Evolutionary conservation across 1,140 invertebrate species (phyloP), one percentile per base, ranked within the genome.

Genomic region (Drosophila aff.): DNA sequence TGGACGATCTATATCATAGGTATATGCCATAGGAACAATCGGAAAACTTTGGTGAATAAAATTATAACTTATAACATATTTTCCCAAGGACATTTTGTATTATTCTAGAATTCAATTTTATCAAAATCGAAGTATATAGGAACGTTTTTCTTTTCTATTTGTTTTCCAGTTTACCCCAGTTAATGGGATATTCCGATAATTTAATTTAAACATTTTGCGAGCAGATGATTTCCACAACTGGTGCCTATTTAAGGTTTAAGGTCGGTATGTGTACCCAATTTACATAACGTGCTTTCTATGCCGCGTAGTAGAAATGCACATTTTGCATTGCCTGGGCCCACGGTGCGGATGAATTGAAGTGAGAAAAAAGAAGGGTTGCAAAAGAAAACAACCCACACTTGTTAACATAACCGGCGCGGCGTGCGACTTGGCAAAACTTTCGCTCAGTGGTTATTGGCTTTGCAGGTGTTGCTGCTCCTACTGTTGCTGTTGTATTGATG

Each of bases 401-500:
- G 84, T 72, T 89, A 76, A 63, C 63, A 73, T 72, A 75, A 59
- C 38, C 55, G 66, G 60, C 55, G 61, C 55, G 76, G 60, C 55
- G 64, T 41, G 73, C 68, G 60, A 79, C 23, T 55, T 33, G 44
- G 46, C 62, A 52, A 71, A 57, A 87, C 84, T 87, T 87, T 87
- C 85, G 84, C 84, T 81, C 59, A 38, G 18, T 46, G 40, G 26
- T 52, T 65, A 47, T 68, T 23, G 44, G 31, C 41, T 62, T 1
- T 55, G 33, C 33, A 44, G 44, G 31, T 77, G 53, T 58, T 26
- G 79, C 58, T 61, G 28, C 40, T 46, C 15, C 36, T 49, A 5
- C 52, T 47, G 40, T 44, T 36, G 36, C 57, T 49, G 53, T 9
- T 23, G 64, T 31, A 13, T 16, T 49, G 43, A 49, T 31, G 65